Base-by-base conservation (phyloP, 2,888 invertebrate genomes). In the Agelastica alni region DNA sequence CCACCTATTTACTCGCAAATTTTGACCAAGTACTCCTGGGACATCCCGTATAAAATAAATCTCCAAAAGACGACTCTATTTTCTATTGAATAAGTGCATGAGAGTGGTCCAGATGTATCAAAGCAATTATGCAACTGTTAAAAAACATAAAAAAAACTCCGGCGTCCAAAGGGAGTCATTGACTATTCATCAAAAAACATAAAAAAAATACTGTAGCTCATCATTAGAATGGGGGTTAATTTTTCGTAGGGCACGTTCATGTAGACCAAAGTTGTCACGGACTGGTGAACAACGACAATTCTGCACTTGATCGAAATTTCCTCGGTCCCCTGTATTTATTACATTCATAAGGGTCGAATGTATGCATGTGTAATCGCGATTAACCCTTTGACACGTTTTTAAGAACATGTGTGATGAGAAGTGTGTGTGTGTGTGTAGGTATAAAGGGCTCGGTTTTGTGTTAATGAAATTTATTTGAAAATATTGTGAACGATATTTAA, bases 101-200 rank as follows among this genome's bases (percentile, higher is more conserved):
- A 48, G 62, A 61, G 26, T 30, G 48, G 39, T 61, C 59, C 64
- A 65, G 64, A 65, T 65, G 64, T 53, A 52, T 43, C 31, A 48
- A 58, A 59, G 52, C 59, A 66, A 71, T 73, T 65, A 56, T 64
- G 60, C 73, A 72, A 72, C 70, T 72, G 73, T 66, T 67, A 53
- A 58, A 60, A 59, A 69, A 67, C 56, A 60, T 61, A 65, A 71
- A 71, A 70, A 70, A 67, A 63, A 58, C 51, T 56, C 49, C 42
- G 17, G 54, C 52, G 53, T 59, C 60, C 46, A 60, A 63, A 64
- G 65, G 64, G 66, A 63, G 53, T 61, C 61, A 61, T 63, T 59
- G 56, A 60, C 61, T 63, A 66, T 70, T 69, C 67, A 69, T 68
- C 65, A 64, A 62, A 60, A 66, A 54, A 58, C 60, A 61, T n/a